phyloP scores from a whole-genome alignment of 1,140 invertebrate species.

The Trigoniulus corallinus region DNA sequence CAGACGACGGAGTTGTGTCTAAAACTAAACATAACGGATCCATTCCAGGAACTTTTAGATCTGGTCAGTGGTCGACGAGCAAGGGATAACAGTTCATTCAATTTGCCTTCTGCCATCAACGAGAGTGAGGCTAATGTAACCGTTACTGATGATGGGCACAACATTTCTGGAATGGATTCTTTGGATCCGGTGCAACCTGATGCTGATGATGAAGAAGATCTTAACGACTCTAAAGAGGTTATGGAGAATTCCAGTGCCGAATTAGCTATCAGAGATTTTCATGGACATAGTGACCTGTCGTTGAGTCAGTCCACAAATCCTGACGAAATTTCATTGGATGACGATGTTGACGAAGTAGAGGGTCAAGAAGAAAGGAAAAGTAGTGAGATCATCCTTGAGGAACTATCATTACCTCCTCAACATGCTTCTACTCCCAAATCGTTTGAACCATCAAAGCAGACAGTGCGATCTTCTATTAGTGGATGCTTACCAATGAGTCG shows the following conservation, averaged over 20 bases:
- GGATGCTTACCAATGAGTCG: too few relatives aligned
- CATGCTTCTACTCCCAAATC: constrained; percentile 2
- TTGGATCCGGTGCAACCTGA: not conserved
- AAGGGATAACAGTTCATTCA: not conserved
- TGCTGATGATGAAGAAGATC: not conserved
- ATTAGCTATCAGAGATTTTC: constrained; percentile 4
- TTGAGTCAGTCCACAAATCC: constrained; percentile 16
- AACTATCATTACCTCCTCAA: constrained; percentile 10
- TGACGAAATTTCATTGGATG: constrained; percentile 16
- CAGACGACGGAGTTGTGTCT: constrained; percentile 69
- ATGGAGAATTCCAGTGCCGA: not conserved
- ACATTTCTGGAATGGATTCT: not conserved
- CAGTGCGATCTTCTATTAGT: constrained; percentile 2
- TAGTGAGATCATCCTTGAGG: constrained; percentile 6
- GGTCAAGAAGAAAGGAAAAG: constrained; percentile 8
- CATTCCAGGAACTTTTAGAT: constrained; percentile 27
- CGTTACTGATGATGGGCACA: not conserved
- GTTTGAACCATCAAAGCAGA: constrained; percentile 10
- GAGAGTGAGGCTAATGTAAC: not conserved
- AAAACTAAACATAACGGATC: constrained; percentile 60
- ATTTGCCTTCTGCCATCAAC: not conserved
- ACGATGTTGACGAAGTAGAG: constrained; percentile 17
- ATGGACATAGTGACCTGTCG: constrained; percentile 8
- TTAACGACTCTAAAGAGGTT: not conserved
- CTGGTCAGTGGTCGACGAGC: not conserved